These are phyloP conservation scores for Nannobrachium achirus DNA, from an alignment of 2,113 vertebrate genomes.

Conservation along the genomic window DNA sequence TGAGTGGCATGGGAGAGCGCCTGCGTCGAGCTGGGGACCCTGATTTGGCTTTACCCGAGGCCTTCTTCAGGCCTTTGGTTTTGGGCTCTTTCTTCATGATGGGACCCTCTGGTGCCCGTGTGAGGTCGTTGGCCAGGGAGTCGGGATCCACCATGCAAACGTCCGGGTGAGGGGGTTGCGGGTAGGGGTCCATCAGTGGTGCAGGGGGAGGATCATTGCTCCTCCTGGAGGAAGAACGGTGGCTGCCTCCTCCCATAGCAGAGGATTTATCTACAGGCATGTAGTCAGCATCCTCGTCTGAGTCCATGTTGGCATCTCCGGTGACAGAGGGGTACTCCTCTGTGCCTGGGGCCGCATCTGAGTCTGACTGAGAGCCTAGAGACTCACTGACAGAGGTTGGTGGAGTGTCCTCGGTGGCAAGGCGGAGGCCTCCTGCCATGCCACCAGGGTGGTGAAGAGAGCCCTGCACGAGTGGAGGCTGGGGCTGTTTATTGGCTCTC, in stretches of 20 bases:
- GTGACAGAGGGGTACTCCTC: conserved; percentile 91
- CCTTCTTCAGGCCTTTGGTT: conserved; percentile 84
- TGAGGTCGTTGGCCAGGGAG: conserved; percentile 81
- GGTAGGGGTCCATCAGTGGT: conserved; percentile 87
- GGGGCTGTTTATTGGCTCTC: conserved; percentile 80
- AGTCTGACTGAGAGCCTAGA: conserved; percentile 92
- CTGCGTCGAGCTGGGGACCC: conserved; percentile 89
- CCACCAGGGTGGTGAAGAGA: conserved; percentile 64
- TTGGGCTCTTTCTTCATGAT: conserved; percentile 93
- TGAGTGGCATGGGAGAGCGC: conserved; percentile 86
- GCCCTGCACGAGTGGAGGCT: conserved; percentile 71
- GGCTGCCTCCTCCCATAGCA: conserved; percentile 71
- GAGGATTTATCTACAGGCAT: conserved; percentile 89
- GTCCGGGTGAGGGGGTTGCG: conserved; percentile 89
- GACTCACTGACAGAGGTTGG: conserved; percentile 95
- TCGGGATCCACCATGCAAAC: conserved; percentile 98
- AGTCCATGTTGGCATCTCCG: conserved; percentile 89
- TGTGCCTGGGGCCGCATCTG: conserved; percentile 88
- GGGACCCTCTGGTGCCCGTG: conserved; percentile 78
- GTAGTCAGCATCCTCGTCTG: conserved; percentile 93
- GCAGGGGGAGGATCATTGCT: conserved; percentile 88
- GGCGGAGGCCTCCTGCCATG: conserved; percentile 59
- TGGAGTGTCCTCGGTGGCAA: conserved; percentile 89
- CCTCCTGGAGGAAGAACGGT: conserved; percentile 78
- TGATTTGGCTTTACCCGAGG: conserved; percentile 86